A percentile compares a stretch with the other conserved stretches of the same genome.
These are phyloP conservation scores for Rynchops niger DNA, from an alignment of 2,113 vertebrate species.

Conservation along the genomic window DNA sequence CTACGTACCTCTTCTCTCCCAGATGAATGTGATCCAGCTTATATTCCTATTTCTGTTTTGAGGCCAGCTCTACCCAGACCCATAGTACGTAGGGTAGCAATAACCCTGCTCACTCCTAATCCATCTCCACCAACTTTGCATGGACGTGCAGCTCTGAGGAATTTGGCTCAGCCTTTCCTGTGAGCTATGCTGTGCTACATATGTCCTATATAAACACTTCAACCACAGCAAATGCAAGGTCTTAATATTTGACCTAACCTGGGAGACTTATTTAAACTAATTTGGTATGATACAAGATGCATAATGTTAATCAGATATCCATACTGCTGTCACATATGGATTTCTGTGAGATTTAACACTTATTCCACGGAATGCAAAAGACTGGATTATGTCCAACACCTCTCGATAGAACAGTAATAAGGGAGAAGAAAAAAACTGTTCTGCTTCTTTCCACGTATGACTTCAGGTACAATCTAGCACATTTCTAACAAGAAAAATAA, in stretches of 20 bases:
- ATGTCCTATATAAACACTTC: background rate
- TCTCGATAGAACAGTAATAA: background rate
- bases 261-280: background rate
- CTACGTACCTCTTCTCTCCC: background rate
- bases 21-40: background rate
- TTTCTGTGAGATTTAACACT: background rate
- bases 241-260: background rate
- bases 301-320: background rate
- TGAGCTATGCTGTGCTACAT: background rate
- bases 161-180: background rate
- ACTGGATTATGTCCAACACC: background rate
- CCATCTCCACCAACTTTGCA: background rate
- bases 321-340: background rate
- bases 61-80: background rate
- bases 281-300: background rate
- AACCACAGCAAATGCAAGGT: background rate
- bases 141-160: background rate
- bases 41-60: background rate
- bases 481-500: background rate
- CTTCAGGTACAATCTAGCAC: background rate
- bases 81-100: background rate
- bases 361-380: background rate
- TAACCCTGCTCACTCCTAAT: background rate
- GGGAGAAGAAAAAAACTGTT: background rate
- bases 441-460: background rate